Evolutionary conservation across 2,888 invertebrate species (phyloP), one percentile per base, ranked within the genome.

Genomic region (Torymus texanus): DNA sequence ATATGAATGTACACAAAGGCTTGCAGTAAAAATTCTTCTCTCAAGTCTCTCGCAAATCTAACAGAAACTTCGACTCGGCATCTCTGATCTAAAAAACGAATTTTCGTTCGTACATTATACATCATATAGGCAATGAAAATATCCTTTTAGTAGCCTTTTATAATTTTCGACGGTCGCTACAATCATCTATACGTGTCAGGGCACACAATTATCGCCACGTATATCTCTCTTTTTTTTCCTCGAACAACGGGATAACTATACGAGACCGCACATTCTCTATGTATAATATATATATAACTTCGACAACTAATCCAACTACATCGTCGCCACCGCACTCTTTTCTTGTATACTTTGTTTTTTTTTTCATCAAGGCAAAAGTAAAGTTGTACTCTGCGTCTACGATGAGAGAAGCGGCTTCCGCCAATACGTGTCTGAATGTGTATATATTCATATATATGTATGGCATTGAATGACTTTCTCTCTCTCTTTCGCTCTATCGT

Each of bases 401-500:
- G 61, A 59, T 50, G 55, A 53, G 41, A 63, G 50, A 72, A 68
- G 56, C 29, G 67, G 59, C 24, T 75, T 67, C 56, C 24, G 62
- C 65, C 29, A 29, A 29, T 29, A 29, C 5, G 29, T 29, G 29
- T 29, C 29, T 29, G 29, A 3, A 29, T 29, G 29, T 4, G 29
- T 29, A 29, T 66, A 59, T 66, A 1, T 65, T 16, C 41, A 16
- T 56, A 68, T 18, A 62, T 14, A 58, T 71, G 53, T 75, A 77
- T 77, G 74, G 76, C 73, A 75, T 67, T 59, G 55, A 76, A 59
- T 59, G 50, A 62, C 51, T 67, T 21, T 77, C n/a, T n/a, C 3
- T 61, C 18, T 51, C 50, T 21, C n/a, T 50, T n/a, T 65, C 21
- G 51, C 56, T 66, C 16, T 51, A 21, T 21, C n/a, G 21, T 14